These are phyloP conservation scores for Clostera curtula DNA, from an alignment of 2,888 invertebrate species.

Conservation along the genomic window DNA sequence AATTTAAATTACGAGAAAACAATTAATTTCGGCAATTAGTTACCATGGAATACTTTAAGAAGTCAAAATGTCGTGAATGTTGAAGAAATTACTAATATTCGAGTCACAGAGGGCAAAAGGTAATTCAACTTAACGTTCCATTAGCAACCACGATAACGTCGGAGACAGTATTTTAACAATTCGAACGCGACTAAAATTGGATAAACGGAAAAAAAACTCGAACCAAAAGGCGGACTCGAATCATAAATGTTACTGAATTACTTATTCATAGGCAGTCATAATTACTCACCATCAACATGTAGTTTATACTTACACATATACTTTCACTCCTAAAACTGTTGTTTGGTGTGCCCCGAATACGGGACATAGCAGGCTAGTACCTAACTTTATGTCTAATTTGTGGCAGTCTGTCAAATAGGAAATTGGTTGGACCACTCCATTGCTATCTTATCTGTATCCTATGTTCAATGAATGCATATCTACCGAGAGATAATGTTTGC, in stretches of 20 bases:
- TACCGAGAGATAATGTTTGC: constrained; percentile 25
- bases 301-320: constrained; percentile 44
- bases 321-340: constrained; percentile 42
- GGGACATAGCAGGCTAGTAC: constrained; percentile 30
- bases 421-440: constrained; percentile 18
- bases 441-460: constrained; percentile 39
- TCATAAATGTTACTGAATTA: no score
- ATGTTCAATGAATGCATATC: constrained; percentile 29
- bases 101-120: no score
- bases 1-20: no score
- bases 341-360: constrained; percentile 26
- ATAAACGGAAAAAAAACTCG: no score
- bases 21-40: no score
- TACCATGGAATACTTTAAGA: no score
- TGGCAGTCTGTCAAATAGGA: constrained; percentile 35
- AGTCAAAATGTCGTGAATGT: no score
- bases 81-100: no score
- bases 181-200: constrained; percentile 16
- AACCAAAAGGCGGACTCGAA: no score
- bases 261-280: constrained; percentile 15
- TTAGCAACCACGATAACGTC: no score
- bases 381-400: constrained; percentile 34
- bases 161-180: no score
- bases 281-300: constrained; percentile 39
- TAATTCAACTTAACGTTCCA: no score